Percentiles rank a stretch among this genome's conserved stretches.
Conservation (phyloP, 2,888 invertebrate species). For the Eremobia ochroleuca region DNA sequence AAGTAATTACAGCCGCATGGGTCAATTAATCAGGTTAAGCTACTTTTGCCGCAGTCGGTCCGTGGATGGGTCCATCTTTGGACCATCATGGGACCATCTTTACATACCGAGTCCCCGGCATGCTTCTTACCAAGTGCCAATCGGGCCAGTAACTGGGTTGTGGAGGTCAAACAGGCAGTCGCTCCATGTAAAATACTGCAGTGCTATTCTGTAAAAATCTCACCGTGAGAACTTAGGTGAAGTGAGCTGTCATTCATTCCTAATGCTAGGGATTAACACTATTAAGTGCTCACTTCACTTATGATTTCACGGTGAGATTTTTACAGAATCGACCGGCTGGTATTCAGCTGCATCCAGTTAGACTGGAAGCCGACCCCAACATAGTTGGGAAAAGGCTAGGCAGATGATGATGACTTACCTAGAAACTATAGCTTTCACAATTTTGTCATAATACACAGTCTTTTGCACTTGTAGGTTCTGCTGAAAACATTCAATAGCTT, state of each 20-base stretch:
- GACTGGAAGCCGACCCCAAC: neutral
- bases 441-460: conserved; percentile 70
- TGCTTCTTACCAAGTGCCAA: neutral
- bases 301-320: too few species aligned
- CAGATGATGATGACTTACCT: conserved; percentile 73
- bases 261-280: too few species aligned
- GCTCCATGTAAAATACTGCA: neutral
- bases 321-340: too few species aligned
- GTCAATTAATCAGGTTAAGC: neutral
- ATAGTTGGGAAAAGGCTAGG: neutral
- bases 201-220: too few species aligned
- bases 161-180: neutral
- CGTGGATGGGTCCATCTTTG: too few species aligned
- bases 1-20: neutral
- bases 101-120: neutral
- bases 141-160: neutral
- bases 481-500: conserved; percentile 75
- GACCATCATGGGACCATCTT: too few species aligned
- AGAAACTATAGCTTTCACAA: conserved; percentile 73
- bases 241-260: too few species aligned
- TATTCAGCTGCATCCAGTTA: neutral
- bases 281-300: too few species aligned
- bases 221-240: too few species aligned
- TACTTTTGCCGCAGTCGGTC: neutral
- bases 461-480: conserved; percentile 85